Evolutionary conservation across 2,888 invertebrate genomes (phyloP), one percentile per base, ranked within the genome.

Genomic region (Smittia aterrima): DNA sequence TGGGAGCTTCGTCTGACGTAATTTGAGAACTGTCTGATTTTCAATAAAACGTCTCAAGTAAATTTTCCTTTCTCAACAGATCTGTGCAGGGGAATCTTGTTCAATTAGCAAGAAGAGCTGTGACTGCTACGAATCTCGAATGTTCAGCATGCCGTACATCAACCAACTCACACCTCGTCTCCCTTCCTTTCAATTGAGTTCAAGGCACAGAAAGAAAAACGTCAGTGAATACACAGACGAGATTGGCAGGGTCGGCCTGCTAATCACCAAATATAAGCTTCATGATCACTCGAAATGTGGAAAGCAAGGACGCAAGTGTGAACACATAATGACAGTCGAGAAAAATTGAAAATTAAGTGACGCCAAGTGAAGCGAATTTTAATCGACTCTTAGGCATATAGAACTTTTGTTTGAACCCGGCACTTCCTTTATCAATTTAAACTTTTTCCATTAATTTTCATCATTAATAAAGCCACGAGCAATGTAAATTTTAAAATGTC

Each of bases 251-350:
- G 13, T 62, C 20, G 72, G 38, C 0, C 11, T 4, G 4, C 53
- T 72, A 13, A 40, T 72, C 18, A 20, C 58, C 22, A 72, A 72
- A 16, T 22, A 72, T 6, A 58, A 72, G 1, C 54, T 72, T 62
- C 72, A 72, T 20, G 40, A 72, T 1, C 72, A 72, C 38, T 40
- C 62, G 11, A 70, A 70, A 16, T 62, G 72, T 18, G 58, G 72
- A 1, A 72, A 62, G 58, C 4, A 40, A 20, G 72, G 72, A 11
- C 20, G 27, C 16, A 62, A 72, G n/a, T 72, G 72, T 18, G 72
- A 58, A 16, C 72, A 72, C 18, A 25, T 20, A 20, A 22, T 16
- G 7, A 16, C 38, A 47, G 18, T 47, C n/a, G 53, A 47, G 53
- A 53, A n/a, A 11, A 53, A 53, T n/a, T 53, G 18, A 53, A 53